Conservation (phyloP, 2,113 vertebrate species). For the Falco punctatus region DNA sequence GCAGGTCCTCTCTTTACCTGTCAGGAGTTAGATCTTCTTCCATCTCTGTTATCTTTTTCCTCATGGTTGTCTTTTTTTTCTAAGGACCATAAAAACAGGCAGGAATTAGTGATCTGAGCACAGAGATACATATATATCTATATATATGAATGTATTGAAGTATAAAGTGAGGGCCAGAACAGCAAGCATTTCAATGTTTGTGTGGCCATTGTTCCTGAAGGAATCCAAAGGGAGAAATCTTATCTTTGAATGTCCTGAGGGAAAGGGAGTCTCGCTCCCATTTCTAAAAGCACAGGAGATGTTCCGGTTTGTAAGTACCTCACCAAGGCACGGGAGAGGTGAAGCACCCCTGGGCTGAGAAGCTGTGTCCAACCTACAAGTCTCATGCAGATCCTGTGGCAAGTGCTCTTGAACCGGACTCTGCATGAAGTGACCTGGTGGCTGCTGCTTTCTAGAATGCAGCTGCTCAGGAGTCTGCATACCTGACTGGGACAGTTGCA, state of each 20-base stretch:
- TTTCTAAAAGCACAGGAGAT: background rate
- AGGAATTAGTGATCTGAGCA: background rate
- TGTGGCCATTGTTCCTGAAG: background rate
- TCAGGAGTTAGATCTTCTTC: constrained; percentile 80
- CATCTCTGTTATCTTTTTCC: constrained; percentile 68
- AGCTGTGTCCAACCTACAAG: background rate
- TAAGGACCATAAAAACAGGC: constrained; percentile 41
- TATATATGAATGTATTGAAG: background rate
- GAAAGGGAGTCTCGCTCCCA: background rate
- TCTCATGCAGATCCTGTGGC: background rate
- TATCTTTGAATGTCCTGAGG: background rate
- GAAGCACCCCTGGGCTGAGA: background rate
- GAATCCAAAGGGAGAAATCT: background rate
- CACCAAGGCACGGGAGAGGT: background rate
- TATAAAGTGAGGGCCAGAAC: background rate
- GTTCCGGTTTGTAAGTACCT: background rate
- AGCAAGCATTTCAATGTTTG: background rate
- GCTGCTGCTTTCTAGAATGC: background rate
- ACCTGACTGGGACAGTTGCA: too few relatives aligned
- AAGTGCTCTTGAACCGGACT: background rate
- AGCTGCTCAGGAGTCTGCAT: background rate
- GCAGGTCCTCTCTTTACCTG: constrained; percentile 69
- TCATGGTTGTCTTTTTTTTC: constrained; percentile 50
- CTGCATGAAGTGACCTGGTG: background rate
- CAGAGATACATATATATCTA: too few relatives aligned